Evolutionary conservation across 2,797 vertebrate genomes (phyloP).

Genomic region (Clarias fuscus): DNA sequence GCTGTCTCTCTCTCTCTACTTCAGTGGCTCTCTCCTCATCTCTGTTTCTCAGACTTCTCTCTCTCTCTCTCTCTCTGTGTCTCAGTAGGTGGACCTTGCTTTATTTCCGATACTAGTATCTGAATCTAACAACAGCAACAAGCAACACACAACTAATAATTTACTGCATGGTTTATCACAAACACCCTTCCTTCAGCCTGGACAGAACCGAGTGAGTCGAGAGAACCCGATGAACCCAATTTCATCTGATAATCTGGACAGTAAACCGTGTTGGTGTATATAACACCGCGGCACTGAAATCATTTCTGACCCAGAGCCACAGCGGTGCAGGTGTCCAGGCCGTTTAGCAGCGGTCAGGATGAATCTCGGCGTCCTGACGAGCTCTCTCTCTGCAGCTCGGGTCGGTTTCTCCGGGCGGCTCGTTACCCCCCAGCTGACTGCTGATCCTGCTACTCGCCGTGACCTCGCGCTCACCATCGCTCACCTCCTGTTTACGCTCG

Average conservation of each 20-base stretch:
- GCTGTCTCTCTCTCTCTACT: background rate
- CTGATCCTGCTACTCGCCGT: constrained; percentile 19
- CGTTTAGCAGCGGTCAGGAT: constrained; percentile 71
- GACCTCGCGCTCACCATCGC: constrained; percentile 26
- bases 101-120: background rate
- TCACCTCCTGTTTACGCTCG: constrained; percentile 19
- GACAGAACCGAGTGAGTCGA: background rate
- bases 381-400: constrained; percentile 40
- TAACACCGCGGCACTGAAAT: no score
- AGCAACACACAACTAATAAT: background rate
- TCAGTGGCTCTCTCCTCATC: background rate
- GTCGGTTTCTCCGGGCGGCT: constrained; percentile 5
- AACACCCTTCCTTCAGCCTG: constrained; percentile 1
- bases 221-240: background rate
- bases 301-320: constrained; percentile 33
- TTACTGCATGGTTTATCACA: background rate
- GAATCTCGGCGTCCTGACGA: constrained; percentile 71
- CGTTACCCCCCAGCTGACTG: constrained; percentile 19
- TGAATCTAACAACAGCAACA: background rate
- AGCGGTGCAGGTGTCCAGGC: constrained; percentile 69
- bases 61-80: background rate
- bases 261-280: background rate
- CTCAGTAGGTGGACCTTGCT: background rate
- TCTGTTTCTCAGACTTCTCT: background rate
- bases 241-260: background rate